phyloP scores from a whole-genome alignment of 2,888 invertebrate genomes.

The Lucinisca nassula region DNA sequence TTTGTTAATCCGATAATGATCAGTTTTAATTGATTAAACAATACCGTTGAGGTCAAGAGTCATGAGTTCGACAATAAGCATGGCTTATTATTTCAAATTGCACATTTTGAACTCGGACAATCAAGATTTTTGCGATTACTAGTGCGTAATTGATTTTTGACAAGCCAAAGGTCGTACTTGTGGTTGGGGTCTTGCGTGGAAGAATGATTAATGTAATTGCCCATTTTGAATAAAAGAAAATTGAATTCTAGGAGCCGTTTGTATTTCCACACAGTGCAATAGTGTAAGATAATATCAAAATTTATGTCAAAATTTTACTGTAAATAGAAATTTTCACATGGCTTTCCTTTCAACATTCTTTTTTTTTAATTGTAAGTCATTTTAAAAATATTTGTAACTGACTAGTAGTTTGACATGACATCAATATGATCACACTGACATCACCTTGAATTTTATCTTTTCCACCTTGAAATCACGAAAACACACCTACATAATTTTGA shows the following conservation, averaged over 20 bases:
- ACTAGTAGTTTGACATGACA: not conserved
- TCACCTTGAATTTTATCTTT: not conserved
- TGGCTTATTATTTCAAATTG: conserved; percentile 6
- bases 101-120: not conserved
- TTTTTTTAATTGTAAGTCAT: not conserved
- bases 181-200: conserved; percentile 42
- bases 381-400: not conserved
- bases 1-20: conserved; percentile 16
- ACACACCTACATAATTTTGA: too few relatives aligned
- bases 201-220: conserved; percentile 60
- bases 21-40: conserved; percentile 9
- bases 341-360: not conserved
- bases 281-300: conserved; percentile 4
- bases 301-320: not conserved
- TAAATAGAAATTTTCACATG: not conserved
- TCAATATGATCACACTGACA: not conserved
- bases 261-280: not conserved
- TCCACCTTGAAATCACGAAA: not conserved
- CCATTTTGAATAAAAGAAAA: conserved; percentile 51
- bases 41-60: not conserved
- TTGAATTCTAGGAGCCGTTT: not conserved
- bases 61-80: not conserved
- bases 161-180: conserved; percentile 48
- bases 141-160: conserved; percentile 43
- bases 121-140: not conserved